These are phyloP conservation scores for Forbesichthys agassizii DNA, from an alignment of 2,113 vertebrate genomes.

Conservation along the genomic window DNA sequence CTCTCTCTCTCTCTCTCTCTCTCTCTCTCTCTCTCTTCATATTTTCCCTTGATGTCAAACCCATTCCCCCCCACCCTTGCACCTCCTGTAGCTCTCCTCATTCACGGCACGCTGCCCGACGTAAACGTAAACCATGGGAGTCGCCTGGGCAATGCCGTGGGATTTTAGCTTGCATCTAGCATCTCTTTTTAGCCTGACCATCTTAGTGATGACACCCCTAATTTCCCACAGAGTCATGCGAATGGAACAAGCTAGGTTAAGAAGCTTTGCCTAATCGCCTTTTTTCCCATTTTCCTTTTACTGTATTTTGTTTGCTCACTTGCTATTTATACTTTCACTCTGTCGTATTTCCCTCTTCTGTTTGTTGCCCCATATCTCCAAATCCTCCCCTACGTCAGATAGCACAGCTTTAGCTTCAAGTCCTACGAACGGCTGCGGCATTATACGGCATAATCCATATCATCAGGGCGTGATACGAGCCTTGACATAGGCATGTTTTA, in stretches of 20 bases:
- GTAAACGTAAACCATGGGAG: too few relatives aligned
- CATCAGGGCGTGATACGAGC: conserved; percentile 36
- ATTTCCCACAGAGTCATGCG: conserved; percentile 4
- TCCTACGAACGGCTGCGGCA: conserved; percentile 30
- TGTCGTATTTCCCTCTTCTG: conserved; percentile 13
- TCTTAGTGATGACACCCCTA: too few relatives aligned
- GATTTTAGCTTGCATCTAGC: too few relatives aligned
- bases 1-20: neutral
- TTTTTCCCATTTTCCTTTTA: conserved; percentile 17
- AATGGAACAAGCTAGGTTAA: conserved; percentile 53
- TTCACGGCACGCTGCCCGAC: too few relatives aligned
- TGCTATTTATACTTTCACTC: neutral
- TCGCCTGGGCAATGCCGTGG: too few relatives aligned
- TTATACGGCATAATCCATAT: conserved; percentile 38
- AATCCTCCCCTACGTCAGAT: conserved; percentile 57
- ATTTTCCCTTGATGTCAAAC: neutral
- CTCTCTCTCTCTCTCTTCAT: neutral
- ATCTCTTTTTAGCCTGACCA: too few relatives aligned
- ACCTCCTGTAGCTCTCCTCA: too few relatives aligned
- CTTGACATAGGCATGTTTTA: conserved; percentile 44
- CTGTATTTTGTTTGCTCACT: neutral
- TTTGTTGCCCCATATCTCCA: conserved; percentile 50
- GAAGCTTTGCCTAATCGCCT: conserved; percentile 57
- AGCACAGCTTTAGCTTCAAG: conserved; percentile 44
- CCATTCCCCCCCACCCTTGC: neutral